phyloP scores from a whole-genome alignment of 2,888 invertebrate genomes.

The Chesias legatella region DNA sequence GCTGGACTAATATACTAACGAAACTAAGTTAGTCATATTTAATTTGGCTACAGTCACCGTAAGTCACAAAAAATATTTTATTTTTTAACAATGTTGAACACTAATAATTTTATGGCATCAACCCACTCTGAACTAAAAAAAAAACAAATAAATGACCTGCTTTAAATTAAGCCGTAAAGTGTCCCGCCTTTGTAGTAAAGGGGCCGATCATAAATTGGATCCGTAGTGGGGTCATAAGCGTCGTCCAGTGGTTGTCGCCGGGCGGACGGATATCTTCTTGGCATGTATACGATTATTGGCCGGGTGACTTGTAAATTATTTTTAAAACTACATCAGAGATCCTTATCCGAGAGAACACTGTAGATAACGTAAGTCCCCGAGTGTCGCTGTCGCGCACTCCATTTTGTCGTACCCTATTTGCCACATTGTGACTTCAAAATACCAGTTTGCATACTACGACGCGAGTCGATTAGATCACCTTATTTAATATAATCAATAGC shows the following conservation, averaged over 20 bases:
- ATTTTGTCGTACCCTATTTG: constrained; percentile 57
- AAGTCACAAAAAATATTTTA: too few relatives aligned
- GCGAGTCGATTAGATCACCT: constrained; percentile 51
- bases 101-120: constrained; percentile 14
- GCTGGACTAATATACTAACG: too few relatives aligned
- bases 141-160: constrained; percentile 45
- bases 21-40: too few relatives aligned
- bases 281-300: constrained; percentile 71
- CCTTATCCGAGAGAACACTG: constrained; percentile 50
- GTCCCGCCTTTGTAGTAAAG: constrained; percentile 58
- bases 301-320: constrained; percentile 62
- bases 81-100: constrained; percentile 6
- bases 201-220: constrained; percentile 65
- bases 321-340: constrained; percentile 64
- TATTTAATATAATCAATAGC: constrained; percentile 49
- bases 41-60: too few relatives aligned
- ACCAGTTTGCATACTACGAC: constrained; percentile 63
- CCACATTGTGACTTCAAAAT: constrained; percentile 57
- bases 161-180: constrained; percentile 73
- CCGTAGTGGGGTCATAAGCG: constrained; percentile 65
- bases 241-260: constrained; percentile 47
- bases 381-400: constrained; percentile 34
- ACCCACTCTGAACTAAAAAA: constrained; percentile 26
- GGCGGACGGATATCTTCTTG: constrained; percentile 52
- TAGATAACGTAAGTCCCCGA: constrained; percentile 46